Conservation (phyloP, 2,888 invertebrate species). For the Craniophora ligustri region DNA sequence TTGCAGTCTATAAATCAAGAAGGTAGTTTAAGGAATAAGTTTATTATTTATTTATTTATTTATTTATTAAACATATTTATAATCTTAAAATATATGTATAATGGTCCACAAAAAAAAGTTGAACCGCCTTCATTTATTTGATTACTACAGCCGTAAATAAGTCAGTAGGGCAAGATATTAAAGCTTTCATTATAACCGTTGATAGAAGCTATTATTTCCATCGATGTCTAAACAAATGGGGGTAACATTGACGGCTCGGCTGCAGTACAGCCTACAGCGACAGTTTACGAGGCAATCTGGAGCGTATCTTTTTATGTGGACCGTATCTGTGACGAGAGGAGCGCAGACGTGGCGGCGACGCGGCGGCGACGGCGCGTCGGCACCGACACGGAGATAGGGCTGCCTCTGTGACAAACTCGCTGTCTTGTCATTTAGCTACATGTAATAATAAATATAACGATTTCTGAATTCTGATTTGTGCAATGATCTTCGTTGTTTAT, state of each 20-base stretch:
- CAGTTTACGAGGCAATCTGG: constrained; percentile 80
- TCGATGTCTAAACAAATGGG: constrained; percentile 30
- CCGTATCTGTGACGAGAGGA: constrained; percentile 61
- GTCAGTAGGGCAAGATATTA: background rate
- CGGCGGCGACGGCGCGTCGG: constrained; percentile 67
- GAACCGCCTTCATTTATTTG: too few relatives aligned
- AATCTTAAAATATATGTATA: too few relatives aligned
- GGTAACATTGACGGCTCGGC: constrained; percentile 33
- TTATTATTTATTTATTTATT: too few relatives aligned
- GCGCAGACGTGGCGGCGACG: constrained; percentile 80
- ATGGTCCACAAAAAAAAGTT: too few relatives aligned
- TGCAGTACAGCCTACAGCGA: constrained; percentile 40
- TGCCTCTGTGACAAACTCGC: constrained; percentile 8
- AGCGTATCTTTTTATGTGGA: constrained; percentile 68
- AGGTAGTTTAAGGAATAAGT: too few relatives aligned
- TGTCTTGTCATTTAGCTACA: background rate
- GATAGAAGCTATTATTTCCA: constrained; percentile 5
- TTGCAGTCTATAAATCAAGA: too few relatives aligned
- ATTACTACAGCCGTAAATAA: too few relatives aligned
- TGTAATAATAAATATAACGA: too few relatives aligned
- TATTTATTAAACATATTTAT: too few relatives aligned
- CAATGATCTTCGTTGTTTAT: too few relatives aligned
- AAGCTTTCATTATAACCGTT: constrained; percentile 4
- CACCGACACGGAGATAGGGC: constrained; percentile 47
- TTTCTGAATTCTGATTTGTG: too few relatives aligned